These are phyloP conservation scores for Cheirogaleus medius DNA, from an alignment of 2,113 vertebrate species.

Conservation along the genomic window DNA sequence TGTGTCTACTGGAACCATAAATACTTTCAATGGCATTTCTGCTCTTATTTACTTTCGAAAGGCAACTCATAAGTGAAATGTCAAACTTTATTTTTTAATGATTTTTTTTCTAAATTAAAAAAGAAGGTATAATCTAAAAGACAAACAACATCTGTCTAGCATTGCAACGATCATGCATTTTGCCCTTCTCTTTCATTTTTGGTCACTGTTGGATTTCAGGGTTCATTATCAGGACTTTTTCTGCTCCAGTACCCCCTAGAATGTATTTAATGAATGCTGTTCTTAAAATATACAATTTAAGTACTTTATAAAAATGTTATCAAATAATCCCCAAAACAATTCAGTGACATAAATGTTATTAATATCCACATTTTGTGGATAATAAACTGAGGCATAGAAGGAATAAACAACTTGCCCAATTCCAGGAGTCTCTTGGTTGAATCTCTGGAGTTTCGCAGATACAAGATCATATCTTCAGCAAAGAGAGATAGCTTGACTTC, in stretches of 20 bases:
- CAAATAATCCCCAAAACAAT: not conserved
- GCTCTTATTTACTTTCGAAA: slow-evolving; percentile 7
- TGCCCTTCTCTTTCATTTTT: not conserved
- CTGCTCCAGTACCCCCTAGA: not conserved
- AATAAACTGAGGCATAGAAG: not conserved
- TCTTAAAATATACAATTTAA: not conserved
- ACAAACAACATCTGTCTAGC: not conserved
- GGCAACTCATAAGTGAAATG: not conserved
- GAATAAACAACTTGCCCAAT: not conserved
- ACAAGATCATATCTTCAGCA: too few species aligned
- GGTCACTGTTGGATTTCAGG: not conserved
- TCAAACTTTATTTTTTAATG: not conserved
- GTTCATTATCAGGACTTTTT: not conserved
- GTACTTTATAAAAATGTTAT: not conserved
- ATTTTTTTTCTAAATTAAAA: not conserved
- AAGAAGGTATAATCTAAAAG: not conserved
- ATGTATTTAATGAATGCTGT: not conserved
- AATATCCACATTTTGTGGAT: not conserved
- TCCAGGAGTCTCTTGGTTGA: too few species aligned
- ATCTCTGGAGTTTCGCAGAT: too few species aligned
- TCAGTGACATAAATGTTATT: not conserved
- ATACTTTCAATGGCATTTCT: not conserved
- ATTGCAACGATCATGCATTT: not conserved
- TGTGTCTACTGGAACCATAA: not conserved
- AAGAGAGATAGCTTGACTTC: too few species aligned